Percentiles rank a stretch among this genome's conserved stretches.
phyloP scores from a whole-genome alignment of 2,888 invertebrate species.

The Caprella mutica region DNA sequence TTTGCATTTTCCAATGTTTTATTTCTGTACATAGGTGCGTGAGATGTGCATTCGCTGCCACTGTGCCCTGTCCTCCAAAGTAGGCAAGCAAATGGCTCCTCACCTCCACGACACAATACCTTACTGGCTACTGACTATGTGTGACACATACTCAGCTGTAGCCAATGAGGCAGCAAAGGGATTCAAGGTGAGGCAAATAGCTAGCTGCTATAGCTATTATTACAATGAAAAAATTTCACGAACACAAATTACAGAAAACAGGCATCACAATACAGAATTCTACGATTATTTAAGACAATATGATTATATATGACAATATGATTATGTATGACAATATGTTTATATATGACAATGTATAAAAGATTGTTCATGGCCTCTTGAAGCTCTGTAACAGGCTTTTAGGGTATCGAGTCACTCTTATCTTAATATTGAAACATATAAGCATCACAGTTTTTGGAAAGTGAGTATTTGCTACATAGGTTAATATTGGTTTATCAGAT shows the following conservation, averaged over 20 bases:
- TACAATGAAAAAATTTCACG: background rate
- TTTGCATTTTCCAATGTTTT: background rate
- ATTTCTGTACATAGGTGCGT: slow-evolving; percentile 16
- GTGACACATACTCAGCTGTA: slow-evolving; percentile 25
- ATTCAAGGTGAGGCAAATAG: slow-evolving; percentile 26
- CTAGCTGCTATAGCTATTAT: too few species aligned
- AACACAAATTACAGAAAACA: background rate
- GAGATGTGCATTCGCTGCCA: slow-evolving; percentile 19
- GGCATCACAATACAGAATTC: background rate
- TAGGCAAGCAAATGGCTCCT: slow-evolving; percentile 28
- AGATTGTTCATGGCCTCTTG: too few species aligned
- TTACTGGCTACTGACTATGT: slow-evolving; percentile 25
- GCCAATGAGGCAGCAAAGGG: slow-evolving; percentile 16
- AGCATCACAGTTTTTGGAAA: too few species aligned
- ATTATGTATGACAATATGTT: too few species aligned
- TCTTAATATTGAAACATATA: too few species aligned
- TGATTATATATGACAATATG: too few species aligned
- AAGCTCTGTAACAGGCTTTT: too few species aligned
- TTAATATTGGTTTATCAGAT: too few species aligned
- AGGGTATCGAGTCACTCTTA: too few species aligned
- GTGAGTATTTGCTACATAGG: too few species aligned
- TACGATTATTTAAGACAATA: background rate
- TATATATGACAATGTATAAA: too few species aligned
- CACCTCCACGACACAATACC: slow-evolving; percentile 25
- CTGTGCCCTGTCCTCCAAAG: slow-evolving; percentile 12